phyloP scores from a whole-genome alignment of 2,888 invertebrate species.

The Rhamnusium bicolor region DNA sequence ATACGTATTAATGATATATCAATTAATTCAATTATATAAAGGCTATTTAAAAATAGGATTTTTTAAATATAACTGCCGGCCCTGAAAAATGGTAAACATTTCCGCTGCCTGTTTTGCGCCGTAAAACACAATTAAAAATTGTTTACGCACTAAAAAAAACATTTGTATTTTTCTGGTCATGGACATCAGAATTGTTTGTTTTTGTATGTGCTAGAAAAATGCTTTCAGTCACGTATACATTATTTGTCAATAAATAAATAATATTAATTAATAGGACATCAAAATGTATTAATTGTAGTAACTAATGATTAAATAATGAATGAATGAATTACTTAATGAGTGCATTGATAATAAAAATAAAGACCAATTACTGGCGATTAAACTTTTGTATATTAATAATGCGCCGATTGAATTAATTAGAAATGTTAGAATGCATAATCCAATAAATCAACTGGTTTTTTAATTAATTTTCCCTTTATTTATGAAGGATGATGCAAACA shows the following conservation, averaged over 20 bases:
- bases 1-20: no score
- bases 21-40: no score
- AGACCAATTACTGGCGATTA: neutral
- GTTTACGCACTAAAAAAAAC: neutral
- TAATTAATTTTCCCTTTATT: neutral
- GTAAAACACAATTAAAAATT: neutral
- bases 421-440: neutral
- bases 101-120: no score
- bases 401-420: neutral
- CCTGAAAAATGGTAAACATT: no score
- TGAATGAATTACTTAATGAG: no score
- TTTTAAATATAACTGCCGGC: no score
- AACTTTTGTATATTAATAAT: neutral
- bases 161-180: constrained; percentile 1
- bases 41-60: no score
- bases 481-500: neutral
- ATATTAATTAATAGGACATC: neutral
- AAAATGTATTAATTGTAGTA: neutral
- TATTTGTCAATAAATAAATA: constrained; percentile 10
- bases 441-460: neutral
- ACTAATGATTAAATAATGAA: neutral
- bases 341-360: neutral
- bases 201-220: neutral
- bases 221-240: constrained; percentile 16
- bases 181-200: constrained; percentile 11